A percentile compares a stretch with the other conserved stretches of the same genome.
phyloP scores from a whole-genome alignment of 2,113 vertebrate species.

The Leucopsar rothschildi region DNA sequence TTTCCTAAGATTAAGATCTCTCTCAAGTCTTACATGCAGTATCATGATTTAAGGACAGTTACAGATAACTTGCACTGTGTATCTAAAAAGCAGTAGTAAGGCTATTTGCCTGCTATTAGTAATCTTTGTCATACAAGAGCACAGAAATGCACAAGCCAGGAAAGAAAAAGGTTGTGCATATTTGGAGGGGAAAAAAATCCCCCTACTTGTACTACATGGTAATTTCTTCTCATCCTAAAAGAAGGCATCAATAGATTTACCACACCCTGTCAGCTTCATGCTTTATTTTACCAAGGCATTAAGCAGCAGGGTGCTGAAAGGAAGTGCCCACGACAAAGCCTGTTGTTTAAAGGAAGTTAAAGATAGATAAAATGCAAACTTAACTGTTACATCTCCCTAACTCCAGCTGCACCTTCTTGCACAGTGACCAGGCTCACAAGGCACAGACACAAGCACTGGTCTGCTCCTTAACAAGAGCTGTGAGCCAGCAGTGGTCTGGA shows the following conservation, averaged over 20 bases:
- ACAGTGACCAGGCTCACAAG: background rate
- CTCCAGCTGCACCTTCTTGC: background rate
- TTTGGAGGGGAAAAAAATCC: background rate
- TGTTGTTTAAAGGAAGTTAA: conserved; percentile 34
- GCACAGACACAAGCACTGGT: background rate
- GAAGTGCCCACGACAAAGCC: background rate
- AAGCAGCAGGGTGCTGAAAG: background rate
- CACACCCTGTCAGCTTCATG: background rate
- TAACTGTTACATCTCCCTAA: background rate
- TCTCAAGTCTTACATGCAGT: background rate
- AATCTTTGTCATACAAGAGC: background rate
- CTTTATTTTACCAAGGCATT: background rate
- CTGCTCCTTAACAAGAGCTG: background rate
- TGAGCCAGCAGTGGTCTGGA: background rate
- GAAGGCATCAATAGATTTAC: background rate
- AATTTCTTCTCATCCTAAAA: background rate
- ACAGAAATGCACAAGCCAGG: background rate
- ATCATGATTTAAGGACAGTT: background rate
- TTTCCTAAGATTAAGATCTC: background rate
- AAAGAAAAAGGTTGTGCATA: background rate
- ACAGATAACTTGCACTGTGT: background rate
- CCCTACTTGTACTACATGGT: background rate
- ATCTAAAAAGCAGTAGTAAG: background rate
- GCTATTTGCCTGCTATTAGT: background rate
- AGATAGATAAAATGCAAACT: background rate